Percentiles rank a stretch among this genome's conserved stretches.
Conservation (phyloP, 2,113 vertebrate species). For the Takifugu flavidus region DNA sequence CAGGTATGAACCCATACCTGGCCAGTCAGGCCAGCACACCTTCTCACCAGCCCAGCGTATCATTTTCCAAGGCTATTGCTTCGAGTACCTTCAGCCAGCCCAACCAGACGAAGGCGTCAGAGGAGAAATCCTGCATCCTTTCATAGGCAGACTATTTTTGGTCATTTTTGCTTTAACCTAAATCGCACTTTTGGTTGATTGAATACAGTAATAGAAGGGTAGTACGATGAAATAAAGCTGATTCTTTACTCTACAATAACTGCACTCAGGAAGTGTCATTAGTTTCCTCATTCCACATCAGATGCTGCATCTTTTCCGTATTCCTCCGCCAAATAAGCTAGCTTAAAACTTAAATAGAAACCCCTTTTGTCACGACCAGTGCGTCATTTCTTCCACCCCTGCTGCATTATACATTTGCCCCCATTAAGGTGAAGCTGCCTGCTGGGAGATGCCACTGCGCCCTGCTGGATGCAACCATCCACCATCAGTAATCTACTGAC, state of each 20-base stretch:
- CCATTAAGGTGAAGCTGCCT: constrained; percentile 35
- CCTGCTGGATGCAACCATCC: constrained; percentile 39
- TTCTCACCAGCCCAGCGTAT: not conserved
- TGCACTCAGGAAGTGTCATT: too few relatives aligned
- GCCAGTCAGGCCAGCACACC: not conserved
- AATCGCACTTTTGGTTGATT: not conserved
- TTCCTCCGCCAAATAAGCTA: too few relatives aligned
- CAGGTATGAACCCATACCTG: not conserved
- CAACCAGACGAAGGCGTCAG: not conserved
- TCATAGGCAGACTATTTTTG: constrained; percentile 9
- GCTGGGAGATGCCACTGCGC: constrained; percentile 42
- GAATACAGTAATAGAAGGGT: not conserved
- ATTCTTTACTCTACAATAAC: too few relatives aligned
- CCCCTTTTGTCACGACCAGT: constrained; percentile 7
- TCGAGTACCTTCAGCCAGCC: too few relatives aligned
- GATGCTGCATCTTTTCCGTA: too few relatives aligned
- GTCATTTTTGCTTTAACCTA: not conserved
- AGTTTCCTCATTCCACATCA: too few relatives aligned
- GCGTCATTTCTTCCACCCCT: constrained; percentile 22
- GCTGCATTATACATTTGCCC: constrained; percentile 35
- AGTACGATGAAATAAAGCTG: too few relatives aligned
- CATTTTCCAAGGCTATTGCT: not conserved
- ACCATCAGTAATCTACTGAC: constrained; percentile 53
- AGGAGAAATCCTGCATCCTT: constrained; percentile 31
- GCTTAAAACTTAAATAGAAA: not conserved